Conservation (phyloP, 2,888 invertebrate genomes). For the Pristionchus exspectatus region DNA sequence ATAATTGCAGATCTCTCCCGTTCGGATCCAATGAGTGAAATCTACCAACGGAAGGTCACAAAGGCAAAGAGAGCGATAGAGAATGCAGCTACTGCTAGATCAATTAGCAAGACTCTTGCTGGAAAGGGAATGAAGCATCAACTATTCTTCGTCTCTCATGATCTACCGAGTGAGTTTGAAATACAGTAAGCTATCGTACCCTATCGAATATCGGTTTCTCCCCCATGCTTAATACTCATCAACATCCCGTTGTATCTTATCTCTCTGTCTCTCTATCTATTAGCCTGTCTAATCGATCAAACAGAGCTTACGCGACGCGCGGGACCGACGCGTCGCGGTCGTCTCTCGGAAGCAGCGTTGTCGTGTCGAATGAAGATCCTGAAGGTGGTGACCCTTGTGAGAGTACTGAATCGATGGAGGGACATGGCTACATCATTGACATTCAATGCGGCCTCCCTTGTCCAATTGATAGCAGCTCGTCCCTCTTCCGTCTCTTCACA, state of each 20-base stretch:
- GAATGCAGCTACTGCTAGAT: constrained; percentile 84
- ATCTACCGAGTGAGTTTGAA: constrained; percentile 47
- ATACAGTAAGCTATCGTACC: background rate
- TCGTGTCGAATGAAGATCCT: constrained; percentile 74
- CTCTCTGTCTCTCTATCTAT: constrained; percentile 38
- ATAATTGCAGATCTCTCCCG: constrained; percentile 87
- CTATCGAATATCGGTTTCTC: constrained; percentile 36
- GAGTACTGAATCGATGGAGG: constrained; percentile 74
- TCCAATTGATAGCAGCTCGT: constrained; percentile 61
- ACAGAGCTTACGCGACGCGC: constrained; percentile 53
- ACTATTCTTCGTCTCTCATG: constrained; percentile 59
- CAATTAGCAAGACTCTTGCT: constrained; percentile 76
- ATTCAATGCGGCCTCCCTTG: constrained; percentile 66
- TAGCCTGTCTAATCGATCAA: constrained; percentile 3
- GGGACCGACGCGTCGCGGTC: constrained; percentile 65
- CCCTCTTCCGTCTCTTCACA: constrained; percentile 22
- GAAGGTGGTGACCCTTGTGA: constrained; percentile 77
- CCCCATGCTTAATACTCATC: constrained; percentile 16
- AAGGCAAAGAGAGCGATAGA: constrained; percentile 90
- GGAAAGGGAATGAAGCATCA: constrained; percentile 77
- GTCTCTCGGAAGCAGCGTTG: constrained; percentile 68
- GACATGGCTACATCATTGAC: constrained; percentile 65
- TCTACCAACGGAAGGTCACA: constrained; percentile 86
- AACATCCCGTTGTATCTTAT: background rate
- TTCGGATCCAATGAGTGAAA: constrained; percentile 90